Evolutionary conservation across 2,797 vertebrate species (phyloP).

Genomic region (Sebastes variabilis): DNA sequence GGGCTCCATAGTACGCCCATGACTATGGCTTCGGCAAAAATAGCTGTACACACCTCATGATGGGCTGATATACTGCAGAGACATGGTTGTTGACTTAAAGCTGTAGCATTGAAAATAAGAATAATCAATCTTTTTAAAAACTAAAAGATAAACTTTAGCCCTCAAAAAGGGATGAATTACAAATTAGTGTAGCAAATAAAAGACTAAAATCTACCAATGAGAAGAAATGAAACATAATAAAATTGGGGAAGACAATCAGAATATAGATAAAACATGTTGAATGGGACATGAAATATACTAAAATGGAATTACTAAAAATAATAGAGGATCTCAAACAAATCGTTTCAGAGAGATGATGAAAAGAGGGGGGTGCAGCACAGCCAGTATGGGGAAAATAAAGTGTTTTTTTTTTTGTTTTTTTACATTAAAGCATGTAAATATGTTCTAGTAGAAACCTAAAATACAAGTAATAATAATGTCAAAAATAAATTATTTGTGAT

Average conservation of each 20-base stretch:
- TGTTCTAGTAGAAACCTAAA: too few relatives aligned
- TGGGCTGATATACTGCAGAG: background rate
- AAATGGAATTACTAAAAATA: background rate
- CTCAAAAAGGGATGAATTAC: background rate
- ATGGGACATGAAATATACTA: background rate
- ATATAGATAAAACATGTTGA: background rate
- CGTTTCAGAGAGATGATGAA: too few relatives aligned
- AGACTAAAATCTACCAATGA: background rate
- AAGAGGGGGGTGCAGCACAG: too few relatives aligned
- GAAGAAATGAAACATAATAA: background rate
- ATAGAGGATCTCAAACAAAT: too few relatives aligned
- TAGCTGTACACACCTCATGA: conserved; percentile 67
- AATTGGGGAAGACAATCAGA: background rate
- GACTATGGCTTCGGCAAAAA: conserved; percentile 56
- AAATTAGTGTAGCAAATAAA: background rate
- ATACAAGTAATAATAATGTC: too few relatives aligned
- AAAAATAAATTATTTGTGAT: too few relatives aligned
- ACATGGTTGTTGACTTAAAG: background rate
- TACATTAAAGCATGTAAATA: too few relatives aligned
- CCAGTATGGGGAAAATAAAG: too few relatives aligned
- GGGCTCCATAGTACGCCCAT: conserved; percentile 59
- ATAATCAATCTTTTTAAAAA: background rate
- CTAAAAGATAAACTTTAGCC: background rate
- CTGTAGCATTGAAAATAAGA: background rate
- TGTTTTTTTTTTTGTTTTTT: too few relatives aligned